Evolutionary conservation across 2,888 invertebrate species (phyloP).

Genomic region (Lymantria dispar): DNA sequence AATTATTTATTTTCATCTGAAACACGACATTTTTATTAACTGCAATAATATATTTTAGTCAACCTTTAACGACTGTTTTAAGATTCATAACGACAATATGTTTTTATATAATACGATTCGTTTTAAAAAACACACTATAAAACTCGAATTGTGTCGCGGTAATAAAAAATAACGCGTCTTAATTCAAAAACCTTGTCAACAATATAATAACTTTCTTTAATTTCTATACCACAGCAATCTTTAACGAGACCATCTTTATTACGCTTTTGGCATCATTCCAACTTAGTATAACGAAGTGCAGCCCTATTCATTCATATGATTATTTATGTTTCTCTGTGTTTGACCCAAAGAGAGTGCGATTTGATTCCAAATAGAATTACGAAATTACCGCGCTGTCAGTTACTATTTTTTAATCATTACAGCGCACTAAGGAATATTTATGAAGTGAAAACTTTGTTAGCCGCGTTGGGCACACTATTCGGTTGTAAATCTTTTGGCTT

Average conservation of each 20-base stretch:
- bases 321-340: slow-evolving; percentile 22
- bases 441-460: too few relatives aligned
- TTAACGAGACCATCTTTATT: slow-evolving; percentile 74
- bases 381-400: neutral
- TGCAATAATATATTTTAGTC: slow-evolving; percentile 6
- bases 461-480: too few relatives aligned
- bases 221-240: slow-evolving; percentile 45
- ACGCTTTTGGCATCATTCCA: slow-evolving; percentile 75
- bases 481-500: too few relatives aligned
- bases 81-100: slow-evolving; percentile 20
- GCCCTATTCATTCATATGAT: slow-evolving; percentile 57
- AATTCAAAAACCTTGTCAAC: slow-evolving; percentile 34
- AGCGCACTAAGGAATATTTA: too few relatives aligned
- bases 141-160: slow-evolving; percentile 17
- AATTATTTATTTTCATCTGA: neutral
- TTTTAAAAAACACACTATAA: slow-evolving; percentile 24
- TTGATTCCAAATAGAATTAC: neutral
- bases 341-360: slow-evolving; percentile 3
- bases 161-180: slow-evolving; percentile 27
- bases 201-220: slow-evolving; percentile 37
- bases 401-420: too few relatives aligned
- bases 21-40: slow-evolving; percentile 15
- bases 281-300: slow-evolving; percentile 58
- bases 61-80: slow-evolving; percentile 16
- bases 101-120: slow-evolving; percentile 14